Conservation (phyloP, 1,140 invertebrate species). For the Drosophila biarmipes region DNA sequence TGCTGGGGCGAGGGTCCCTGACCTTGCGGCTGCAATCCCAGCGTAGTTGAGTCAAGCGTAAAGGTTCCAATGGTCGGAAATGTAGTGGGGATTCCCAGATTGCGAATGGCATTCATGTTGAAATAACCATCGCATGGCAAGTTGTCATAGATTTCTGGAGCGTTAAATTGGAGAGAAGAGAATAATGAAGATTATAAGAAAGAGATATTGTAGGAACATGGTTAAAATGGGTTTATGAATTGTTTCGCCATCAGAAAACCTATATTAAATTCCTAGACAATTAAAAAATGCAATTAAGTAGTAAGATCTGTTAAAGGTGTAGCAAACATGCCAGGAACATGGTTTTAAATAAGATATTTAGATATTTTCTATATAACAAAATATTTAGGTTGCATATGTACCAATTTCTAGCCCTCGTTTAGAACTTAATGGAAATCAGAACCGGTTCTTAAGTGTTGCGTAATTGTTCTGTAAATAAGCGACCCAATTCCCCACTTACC, state of each 20-base stretch:
- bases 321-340: no score
- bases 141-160: conserved; percentile 81
- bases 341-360: no score
- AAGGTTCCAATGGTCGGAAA: conserved; percentile 83
- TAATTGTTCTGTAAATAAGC: neutral
- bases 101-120: conserved; percentile 83
- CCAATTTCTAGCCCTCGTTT: no score
- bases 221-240: neutral
- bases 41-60: conserved; percentile 77
- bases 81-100: conserved; percentile 78
- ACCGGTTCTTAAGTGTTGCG: no score
- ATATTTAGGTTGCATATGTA: no score
- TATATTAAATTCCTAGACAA: no score
- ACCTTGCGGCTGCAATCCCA: conserved; percentile 65
- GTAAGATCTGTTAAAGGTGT: no score
- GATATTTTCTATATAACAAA: no score
- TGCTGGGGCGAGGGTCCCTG: conserved; percentile 51
- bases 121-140: conserved; percentile 76
- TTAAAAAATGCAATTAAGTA: no score
- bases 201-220: neutral
- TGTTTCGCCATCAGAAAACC: neutral
- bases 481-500: conserved; percentile 42
- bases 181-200: neutral
- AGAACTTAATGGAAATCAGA: neutral
- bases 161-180: neutral